These are phyloP conservation scores for Drosophila paulistorum DNA, from an alignment of 1,140 invertebrate species.

Conservation along the genomic window DNA sequence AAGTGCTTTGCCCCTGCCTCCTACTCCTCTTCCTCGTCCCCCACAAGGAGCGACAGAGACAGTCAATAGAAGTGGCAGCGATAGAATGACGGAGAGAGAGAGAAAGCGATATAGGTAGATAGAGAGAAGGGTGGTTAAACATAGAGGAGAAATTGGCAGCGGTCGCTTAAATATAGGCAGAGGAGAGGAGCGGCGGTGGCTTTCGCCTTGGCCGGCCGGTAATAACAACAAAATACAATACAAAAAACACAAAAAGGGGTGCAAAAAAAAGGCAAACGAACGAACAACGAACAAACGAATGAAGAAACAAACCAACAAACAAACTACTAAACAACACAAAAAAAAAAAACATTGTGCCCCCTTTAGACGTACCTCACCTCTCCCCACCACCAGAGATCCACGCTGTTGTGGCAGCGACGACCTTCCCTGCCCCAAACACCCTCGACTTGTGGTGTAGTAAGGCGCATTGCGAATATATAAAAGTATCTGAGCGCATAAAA, in stretches of 20 bases:
- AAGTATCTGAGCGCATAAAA: constrained; percentile 82
- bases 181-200: not conserved
- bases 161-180: not conserved
- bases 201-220: constrained; percentile 65
- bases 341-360: not conserved
- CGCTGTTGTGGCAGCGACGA: not conserved
- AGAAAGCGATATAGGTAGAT: not conserved
- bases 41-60: not conserved
- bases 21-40: no score
- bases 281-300: constrained; percentile 32
- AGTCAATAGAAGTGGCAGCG: not conserved
- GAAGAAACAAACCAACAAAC: constrained; percentile 21
- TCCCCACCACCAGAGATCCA: not conserved
- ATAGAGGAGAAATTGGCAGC: not conserved
- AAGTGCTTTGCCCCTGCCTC: constrained; percentile 15
- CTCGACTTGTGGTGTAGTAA: constrained; percentile 18
- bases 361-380: constrained; percentile 3
- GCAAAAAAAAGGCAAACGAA: constrained; percentile 39
- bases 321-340: constrained; percentile 22
- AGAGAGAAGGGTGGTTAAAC: constrained; percentile 14
- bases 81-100: not conserved
- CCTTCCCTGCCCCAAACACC: not conserved
- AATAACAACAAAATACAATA: constrained; percentile 30
- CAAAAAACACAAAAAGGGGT: constrained; percentile 46
- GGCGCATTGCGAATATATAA: constrained; percentile 82